Base-by-base conservation (phyloP, 2,113 vertebrate species). In the Zootoca vivipara region DNA sequence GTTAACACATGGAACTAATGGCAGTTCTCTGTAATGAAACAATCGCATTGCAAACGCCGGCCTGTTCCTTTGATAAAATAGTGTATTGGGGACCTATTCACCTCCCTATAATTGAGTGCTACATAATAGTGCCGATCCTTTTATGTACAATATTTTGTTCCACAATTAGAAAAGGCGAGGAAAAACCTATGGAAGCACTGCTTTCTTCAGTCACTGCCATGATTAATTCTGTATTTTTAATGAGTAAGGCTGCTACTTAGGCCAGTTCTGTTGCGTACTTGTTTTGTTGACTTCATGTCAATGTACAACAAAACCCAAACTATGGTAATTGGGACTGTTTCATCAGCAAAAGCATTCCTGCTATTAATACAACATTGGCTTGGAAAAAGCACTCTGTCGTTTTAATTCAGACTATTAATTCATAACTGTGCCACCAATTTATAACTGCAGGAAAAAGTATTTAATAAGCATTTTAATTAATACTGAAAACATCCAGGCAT, bases 141-240 rank as follows among this genome's bases (percentile, higher is more conserved):
- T 97, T 95, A 96, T 93, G 93, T 92, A 95, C 95, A 95, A 95
- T 91, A 97, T 97, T 97, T 96, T 97, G 96, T 97, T 96, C 96
- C 92, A 92, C 89, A 88, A 94, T 96, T 97, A 97, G 96, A 96
- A 97, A 97, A 95, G 94, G 88, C 95, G 88, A 90, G 92, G 95
- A 95, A 94, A 73, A 80, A 62, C 83, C 92, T 42, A 87, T 73
- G 89, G 64, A 92, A 92, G 90, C 90, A 82, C 73, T 83, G 95
- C 95, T 95, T 96, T 95, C 93, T 95, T 98, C 97, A 98, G 97
- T 98, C 98, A 98, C 96, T 95, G 40, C 94, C 95, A 90, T 98
- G 98, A 98, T 99, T 98, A 98, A 98, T 95, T 96, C 95, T 83
- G 96, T 85, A 89, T 82, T 93, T 96, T 96, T 98, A 98, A 98